These are phyloP conservation scores for Rallus crepitans DNA, from an alignment of 2,797 vertebrate species.

Conservation along the genomic window DNA sequence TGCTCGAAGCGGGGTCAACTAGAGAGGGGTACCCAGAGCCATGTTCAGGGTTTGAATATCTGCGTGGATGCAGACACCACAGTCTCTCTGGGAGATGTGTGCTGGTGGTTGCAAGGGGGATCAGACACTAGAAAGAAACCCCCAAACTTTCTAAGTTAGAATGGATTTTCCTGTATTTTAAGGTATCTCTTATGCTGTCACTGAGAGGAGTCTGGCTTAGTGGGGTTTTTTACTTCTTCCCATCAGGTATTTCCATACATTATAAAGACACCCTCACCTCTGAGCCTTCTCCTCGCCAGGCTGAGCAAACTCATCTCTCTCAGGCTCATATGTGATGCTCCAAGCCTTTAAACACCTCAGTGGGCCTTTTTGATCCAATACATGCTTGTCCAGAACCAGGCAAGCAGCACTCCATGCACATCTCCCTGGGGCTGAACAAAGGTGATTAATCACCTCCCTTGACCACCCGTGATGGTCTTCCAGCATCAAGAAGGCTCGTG, in stretches of 20 bases:
- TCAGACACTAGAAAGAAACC: neutral
- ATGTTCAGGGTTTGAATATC: neutral
- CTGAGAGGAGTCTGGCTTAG: neutral
- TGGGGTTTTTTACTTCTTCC: neutral
- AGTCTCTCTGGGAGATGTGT: neutral
- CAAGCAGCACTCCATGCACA: neutral
- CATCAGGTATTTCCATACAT: neutral
- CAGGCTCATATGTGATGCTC: neutral
- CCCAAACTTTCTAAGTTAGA: neutral
- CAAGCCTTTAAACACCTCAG: neutral
- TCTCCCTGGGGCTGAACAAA: neutral
- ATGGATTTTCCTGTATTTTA: neutral
- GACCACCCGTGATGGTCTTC: neutral
- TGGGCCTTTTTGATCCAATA: neutral
- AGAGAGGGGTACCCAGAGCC: neutral
- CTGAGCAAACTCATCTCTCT: neutral
- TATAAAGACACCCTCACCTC: neutral
- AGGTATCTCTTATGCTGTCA: neutral
- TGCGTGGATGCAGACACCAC: neutral
- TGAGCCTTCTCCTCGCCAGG: neutral
- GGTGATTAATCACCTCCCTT: neutral
- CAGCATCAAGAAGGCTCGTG: neutral
- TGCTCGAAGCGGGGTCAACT: neutral
- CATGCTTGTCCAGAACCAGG: neutral
- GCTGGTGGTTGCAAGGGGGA: neutral